Evolutionary conservation across 2,113 vertebrate genomes (phyloP).

Genomic region (Corythaixoides concolor): DNA sequence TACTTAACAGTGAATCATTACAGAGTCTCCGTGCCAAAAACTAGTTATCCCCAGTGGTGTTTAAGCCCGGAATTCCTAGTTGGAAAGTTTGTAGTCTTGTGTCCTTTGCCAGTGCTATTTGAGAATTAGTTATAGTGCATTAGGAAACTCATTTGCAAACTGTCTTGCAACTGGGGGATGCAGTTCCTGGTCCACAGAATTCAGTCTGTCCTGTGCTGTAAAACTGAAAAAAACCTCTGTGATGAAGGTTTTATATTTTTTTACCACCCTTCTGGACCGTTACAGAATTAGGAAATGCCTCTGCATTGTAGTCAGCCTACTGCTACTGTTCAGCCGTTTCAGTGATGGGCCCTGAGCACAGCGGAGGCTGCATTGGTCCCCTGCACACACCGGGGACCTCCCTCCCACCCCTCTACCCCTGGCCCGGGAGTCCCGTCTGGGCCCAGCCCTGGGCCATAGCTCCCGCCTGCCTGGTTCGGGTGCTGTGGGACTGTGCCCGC

Average conservation of each 20-base stretch:
- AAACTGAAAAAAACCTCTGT: not conserved
- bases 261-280: not conserved
- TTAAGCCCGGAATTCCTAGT: not conserved
- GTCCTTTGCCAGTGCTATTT: not conserved
- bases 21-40: not conserved
- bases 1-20: not conserved
- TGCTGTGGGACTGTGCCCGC: fast-evolving
- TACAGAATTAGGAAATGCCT: not conserved
- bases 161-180: not conserved
- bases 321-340: not conserved
- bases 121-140: not conserved
- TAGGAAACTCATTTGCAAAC: not conserved
- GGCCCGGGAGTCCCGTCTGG: fast-evolving
- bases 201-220: not conserved
- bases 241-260: not conserved
- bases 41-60: not conserved
- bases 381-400: not conserved
- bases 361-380: fast-evolving
- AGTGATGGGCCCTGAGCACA: too few species aligned
- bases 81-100: not conserved
- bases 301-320: not conserved
- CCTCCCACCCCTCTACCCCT: too few species aligned
- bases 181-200: not conserved
- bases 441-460: not conserved
- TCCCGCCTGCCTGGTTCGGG: not conserved